These are phyloP conservation scores for Pavo muticus DNA, from an alignment of 2,113 vertebrate genomes.

Conservation along the genomic window DNA sequence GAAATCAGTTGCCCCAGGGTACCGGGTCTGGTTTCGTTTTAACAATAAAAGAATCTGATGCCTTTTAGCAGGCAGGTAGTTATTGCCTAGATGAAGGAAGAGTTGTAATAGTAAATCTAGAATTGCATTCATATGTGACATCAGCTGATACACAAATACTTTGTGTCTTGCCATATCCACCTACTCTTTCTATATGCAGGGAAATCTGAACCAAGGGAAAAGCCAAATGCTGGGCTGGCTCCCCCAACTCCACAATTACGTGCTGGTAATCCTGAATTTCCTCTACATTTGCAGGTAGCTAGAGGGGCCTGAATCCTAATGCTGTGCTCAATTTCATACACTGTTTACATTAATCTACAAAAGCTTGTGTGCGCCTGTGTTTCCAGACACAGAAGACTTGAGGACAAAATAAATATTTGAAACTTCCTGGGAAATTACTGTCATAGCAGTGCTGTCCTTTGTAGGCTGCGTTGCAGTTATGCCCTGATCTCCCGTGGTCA, in stretches of 20 bases:
- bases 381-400: constrained; percentile 12
- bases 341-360: constrained; percentile 26
- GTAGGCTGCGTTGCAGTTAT: neutral
- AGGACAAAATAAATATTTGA: neutral
- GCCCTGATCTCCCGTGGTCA: neutral
- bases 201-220: constrained; percentile 31
- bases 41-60: constrained; percentile 71
- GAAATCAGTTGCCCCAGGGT: constrained; percentile 75
- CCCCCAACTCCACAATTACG: constrained; percentile 22
- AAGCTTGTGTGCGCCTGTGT: constrained; percentile 1
- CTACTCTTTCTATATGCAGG: constrained; percentile 57
- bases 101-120: constrained; percentile 67
- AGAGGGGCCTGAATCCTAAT: constrained; percentile 46
- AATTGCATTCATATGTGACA: constrained; percentile 71
- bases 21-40: constrained; percentile 70
- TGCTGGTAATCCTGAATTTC: constrained; percentile 31
- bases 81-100: constrained; percentile 70
- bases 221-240: constrained; percentile 31
- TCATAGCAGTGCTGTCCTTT: neutral
- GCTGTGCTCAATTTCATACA: neutral
- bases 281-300: constrained; percentile 36
- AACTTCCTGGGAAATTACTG: neutral
- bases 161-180: constrained; percentile 34
- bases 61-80: constrained; percentile 72
- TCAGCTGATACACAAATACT: constrained; percentile 52